Percentiles rank a stretch among this genome's conserved stretches.
phyloP scores from a whole-genome alignment of 1,140 invertebrate species.

The Brachionus paranguensis region DNA sequence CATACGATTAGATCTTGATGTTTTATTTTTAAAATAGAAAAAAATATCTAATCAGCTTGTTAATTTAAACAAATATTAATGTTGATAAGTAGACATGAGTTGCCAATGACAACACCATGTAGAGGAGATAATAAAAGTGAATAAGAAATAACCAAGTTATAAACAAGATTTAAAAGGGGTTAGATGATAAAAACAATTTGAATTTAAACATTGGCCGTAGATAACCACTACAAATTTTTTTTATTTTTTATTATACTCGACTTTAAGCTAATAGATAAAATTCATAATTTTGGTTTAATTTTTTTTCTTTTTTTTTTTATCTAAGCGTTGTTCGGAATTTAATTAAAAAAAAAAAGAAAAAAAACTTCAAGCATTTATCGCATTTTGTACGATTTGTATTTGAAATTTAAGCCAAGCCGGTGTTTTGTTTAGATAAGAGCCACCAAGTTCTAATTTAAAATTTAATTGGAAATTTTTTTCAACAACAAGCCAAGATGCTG shows the following conservation, averaged over 20 bases:
- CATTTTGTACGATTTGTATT: constrained; percentile 16
- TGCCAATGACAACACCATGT: not conserved
- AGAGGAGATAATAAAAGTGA: not conserved
- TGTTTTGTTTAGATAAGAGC: not conserved
- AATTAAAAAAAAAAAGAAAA: not conserved
- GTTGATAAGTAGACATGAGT: not conserved
- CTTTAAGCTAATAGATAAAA: not conserved
- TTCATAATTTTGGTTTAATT: constrained; percentile 18
- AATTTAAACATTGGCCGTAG: not conserved
- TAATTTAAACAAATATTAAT: not conserved
- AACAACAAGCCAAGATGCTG: not conserved
- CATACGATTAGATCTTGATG: not conserved
- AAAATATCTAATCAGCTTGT: not conserved
- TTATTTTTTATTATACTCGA: not conserved
- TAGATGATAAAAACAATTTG: not conserved
- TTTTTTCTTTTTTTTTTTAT: not conserved
- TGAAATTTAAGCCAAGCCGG: not conserved
- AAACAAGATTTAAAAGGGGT: not conserved
- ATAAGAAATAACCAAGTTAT: not conserved
- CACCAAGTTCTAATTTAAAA: not conserved
- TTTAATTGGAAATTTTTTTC: not conserved
- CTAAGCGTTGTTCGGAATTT: not conserved
- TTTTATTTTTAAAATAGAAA: not conserved
- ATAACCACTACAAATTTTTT: not conserved
- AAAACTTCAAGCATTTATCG: constrained; percentile 23